These are phyloP conservation scores for Tetragnatha montana DNA, from an alignment of 2,888 invertebrate species.

Conservation along the genomic window DNA sequence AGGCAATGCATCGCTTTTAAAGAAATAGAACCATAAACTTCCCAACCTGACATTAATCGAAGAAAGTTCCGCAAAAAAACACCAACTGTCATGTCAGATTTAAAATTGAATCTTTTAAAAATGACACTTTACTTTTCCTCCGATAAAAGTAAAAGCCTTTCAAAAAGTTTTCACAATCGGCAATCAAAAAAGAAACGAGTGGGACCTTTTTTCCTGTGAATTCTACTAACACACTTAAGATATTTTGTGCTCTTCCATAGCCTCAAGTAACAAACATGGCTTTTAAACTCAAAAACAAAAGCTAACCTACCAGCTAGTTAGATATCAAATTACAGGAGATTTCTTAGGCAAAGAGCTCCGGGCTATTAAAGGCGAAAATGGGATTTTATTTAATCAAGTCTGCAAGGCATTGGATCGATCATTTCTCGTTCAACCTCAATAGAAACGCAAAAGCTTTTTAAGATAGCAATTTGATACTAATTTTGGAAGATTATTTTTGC, in stretches of 20 bases:
- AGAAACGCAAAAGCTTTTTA: conserved; percentile 6
- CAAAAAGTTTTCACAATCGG: conserved; percentile 20
- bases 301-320: conserved; percentile 5
- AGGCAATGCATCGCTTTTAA: background rate
- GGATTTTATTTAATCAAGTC: conserved; percentile 47
- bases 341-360: conserved; percentile 30
- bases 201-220: background rate
- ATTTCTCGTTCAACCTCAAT: conserved; percentile 13
- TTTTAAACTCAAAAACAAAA: conserved; percentile 19
- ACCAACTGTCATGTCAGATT: conserved; percentile 1
- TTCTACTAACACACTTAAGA: background rate
- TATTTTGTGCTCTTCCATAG: background rate
- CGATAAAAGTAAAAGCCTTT: background rate
- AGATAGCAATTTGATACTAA: background rate
- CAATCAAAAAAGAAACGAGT: background rate
- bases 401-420: background rate
- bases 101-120: conserved; percentile 7
- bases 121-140: background rate
- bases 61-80: background rate
- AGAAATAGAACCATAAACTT: background rate
- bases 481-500: background rate
- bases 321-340: conserved; percentile 28
- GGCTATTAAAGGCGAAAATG: conserved; percentile 38
- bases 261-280: conserved; percentile 10
- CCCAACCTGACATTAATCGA: background rate